Evolutionary conservation across 2,888 invertebrate species (phyloP), one percentile per base, ranked within the genome.

Genomic region (Ypsolopha scabrella): DNA sequence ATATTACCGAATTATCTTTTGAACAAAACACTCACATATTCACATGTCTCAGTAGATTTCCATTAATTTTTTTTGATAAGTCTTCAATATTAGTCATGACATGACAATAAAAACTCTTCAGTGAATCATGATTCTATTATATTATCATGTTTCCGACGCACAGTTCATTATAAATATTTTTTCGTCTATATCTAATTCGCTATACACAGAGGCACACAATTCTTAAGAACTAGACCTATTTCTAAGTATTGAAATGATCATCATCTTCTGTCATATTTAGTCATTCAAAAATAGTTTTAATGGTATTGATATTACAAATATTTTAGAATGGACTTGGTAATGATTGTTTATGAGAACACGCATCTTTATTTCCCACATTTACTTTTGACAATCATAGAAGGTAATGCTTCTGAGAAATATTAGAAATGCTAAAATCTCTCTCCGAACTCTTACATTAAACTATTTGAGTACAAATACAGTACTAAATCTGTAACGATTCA

Each of bases 131-230:
- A 58, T 56, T 55, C 53, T 53, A 48, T 37, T n/a, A n/a, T n/a
- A n/a, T 51, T 49, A 56, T 52, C 54, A 59, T 59, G 57, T 58
- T 57, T 33, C 33, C 46, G 33, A 46, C 33, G 24, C 13, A n/a
- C n/a, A 43, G 33, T 46, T 35, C 38, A 52, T 55, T 54, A 55
- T 62, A 62, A 63, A 62, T 59, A 60, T 60, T 67, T 67, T n/a
- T 63, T 62, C 57, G 44, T 65, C 63, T 72, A 72, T 64, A 58
- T 46, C 68, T 79, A 78, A 68, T 64, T 63, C 60, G 72, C 77
- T 83, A 75, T 81, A 85, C 76, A 82, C 77, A 72, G 81, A 83
- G 85, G 85, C 85, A 86, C 85, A 80, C 81, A 72, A 77, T 82
- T 63, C 80, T 83, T 85, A 82, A 56, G 70, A 67, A 62, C 75